Percentiles rank a stretch among this genome's conserved stretches.
phyloP scores from a whole-genome alignment of 2,888 invertebrate species.

The Strigamia crassipes region DNA sequence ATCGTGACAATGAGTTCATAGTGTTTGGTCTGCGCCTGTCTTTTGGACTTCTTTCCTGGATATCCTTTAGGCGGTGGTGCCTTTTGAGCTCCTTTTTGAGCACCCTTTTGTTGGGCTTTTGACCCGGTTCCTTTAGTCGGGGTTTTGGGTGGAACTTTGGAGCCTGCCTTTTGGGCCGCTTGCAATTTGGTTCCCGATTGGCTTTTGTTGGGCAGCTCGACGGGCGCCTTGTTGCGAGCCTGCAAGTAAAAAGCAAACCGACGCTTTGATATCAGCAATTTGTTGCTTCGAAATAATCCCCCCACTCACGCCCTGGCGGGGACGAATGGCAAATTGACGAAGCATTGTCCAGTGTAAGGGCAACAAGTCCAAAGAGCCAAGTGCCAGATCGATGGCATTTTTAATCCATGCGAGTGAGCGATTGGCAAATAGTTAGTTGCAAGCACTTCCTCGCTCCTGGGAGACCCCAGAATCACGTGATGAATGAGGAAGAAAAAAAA shows the following conservation, averaged over 20 bases:
- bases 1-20: constrained; percentile 82
- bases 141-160: constrained; percentile 48
- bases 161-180: constrained; percentile 49
- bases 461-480: constrained; percentile 29
- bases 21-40: constrained; percentile 73
- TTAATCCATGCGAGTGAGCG: constrained; percentile 42
- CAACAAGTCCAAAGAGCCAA: constrained; percentile 37
- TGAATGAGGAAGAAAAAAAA: constrained; percentile 26
- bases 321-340: constrained; percentile 23
- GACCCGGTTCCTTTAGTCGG: constrained; percentile 43
- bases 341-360: constrained; percentile 36
- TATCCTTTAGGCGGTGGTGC: constrained; percentile 68
- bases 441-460: constrained; percentile 42
- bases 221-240: constrained; percentile 82
- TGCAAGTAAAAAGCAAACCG: constrained; percentile 57
- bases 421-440: constrained; percentile 42
- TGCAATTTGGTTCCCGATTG: constrained; percentile 46
- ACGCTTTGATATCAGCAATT: neutral
- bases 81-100: constrained; percentile 68
- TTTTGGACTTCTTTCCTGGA: constrained; percentile 65
- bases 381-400: constrained; percentile 31
- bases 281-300: neutral
- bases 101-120: constrained; percentile 54
- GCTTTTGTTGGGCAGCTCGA: constrained; percentile 62
- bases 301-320: constrained; percentile 37